phyloP scores from a whole-genome alignment of 1,140 invertebrate species.

The Ephestia elutella region DNA sequence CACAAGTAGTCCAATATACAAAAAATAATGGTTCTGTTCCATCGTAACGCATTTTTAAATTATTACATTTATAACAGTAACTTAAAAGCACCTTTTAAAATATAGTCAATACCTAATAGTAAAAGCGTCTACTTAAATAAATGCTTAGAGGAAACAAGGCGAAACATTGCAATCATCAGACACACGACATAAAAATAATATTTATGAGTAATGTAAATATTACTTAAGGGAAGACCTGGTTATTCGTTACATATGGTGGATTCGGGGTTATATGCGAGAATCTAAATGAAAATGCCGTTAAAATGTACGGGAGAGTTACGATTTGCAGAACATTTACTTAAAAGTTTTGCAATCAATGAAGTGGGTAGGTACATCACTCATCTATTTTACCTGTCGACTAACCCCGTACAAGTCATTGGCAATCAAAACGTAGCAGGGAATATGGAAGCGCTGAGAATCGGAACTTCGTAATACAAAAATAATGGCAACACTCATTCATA shows the following conservation, averaged over 20 bases:
- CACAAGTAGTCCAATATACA: slow-evolving; percentile 22
- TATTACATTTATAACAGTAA: slow-evolving; percentile 19
- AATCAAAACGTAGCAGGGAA: too few species aligned
- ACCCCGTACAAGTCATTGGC: too few species aligned
- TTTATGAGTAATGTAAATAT: slow-evolving; percentile 13
- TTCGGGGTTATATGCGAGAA: slow-evolving; percentile 23
- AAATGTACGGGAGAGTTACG: not conserved
- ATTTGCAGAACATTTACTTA: too few species aligned
- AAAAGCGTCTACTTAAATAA: slow-evolving; percentile 27
- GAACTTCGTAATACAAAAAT: slow-evolving; percentile 6
- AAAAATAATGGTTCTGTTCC: slow-evolving; percentile 17
- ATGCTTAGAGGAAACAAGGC: slow-evolving; percentile 41
- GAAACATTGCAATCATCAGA: slow-evolving; percentile 42
- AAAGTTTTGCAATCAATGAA: too few species aligned
- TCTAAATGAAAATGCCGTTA: slow-evolving; percentile 6
- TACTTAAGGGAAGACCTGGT: slow-evolving; percentile 37
- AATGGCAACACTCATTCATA: slow-evolving; percentile 15
- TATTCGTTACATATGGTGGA: not conserved
- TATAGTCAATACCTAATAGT: slow-evolving; percentile 22
- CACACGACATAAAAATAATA: slow-evolving; percentile 3
- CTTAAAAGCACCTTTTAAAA: slow-evolving; percentile 27
- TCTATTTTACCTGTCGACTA: too few species aligned
- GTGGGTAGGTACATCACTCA: too few species aligned
- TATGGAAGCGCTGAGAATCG: slow-evolving; percentile 6
- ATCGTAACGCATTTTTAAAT: slow-evolving; percentile 8